phyloP scores from a whole-genome alignment of 2,888 invertebrate genomes.

The Tipula lateralis region DNA sequence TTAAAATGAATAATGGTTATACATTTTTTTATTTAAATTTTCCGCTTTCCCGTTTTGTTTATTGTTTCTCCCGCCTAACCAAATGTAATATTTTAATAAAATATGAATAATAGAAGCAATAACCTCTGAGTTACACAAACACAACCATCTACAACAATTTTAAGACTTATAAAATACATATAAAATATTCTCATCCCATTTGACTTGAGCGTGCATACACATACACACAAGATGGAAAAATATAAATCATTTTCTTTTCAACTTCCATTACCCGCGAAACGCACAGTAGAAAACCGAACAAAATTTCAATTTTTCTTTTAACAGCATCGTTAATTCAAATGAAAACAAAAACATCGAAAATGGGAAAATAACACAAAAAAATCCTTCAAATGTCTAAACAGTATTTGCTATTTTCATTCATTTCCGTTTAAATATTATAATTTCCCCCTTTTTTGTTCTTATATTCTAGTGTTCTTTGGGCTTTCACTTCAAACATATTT shows the following conservation, averaged over 20 bases:
- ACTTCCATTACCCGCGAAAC: not conserved
- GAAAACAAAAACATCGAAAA: not conserved
- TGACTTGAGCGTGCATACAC: not conserved
- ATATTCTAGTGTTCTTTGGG: not conserved
- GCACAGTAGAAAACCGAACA: not conserved
- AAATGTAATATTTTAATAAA: slow-evolving; percentile 2
- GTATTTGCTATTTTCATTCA: not conserved
- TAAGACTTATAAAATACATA: not conserved
- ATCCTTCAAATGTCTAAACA: not conserved
- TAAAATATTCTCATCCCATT: not conserved
- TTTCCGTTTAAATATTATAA: slow-evolving; percentile 7
- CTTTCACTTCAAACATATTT: not conserved
- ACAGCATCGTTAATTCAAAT: not conserved
- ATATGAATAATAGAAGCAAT: not conserved
- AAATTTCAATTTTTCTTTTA: slow-evolving; percentile 19
- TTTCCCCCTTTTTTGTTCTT: not conserved
- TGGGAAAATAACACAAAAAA: not conserved
- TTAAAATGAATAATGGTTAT: not conserved
- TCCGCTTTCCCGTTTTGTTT: not conserved
- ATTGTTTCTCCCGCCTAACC: not conserved
- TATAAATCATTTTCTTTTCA: not conserved
- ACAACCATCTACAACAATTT: not conserved
- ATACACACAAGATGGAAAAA: not conserved
- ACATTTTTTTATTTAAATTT: not conserved
- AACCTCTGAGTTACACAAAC: not conserved